Evolutionary conservation across 2,113 vertebrate species (phyloP).

Genomic region (Bungarus multicinctus): DNA sequence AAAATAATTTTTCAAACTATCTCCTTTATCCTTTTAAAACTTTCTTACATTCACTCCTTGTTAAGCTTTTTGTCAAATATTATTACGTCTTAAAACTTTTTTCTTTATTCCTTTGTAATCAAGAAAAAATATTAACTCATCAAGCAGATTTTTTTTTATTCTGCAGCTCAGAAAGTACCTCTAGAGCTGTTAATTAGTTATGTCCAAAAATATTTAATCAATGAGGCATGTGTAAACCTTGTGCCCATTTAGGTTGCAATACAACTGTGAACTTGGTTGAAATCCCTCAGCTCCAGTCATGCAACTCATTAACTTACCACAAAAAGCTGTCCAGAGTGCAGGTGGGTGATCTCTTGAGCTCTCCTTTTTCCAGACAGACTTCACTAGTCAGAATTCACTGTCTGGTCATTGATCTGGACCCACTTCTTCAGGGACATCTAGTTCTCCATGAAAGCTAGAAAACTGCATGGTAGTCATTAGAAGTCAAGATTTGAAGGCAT

Average conservation of each 20-base stretch:
- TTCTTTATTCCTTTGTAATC: background rate
- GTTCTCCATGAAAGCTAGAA: background rate
- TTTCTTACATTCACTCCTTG: background rate
- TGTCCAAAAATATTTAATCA: background rate
- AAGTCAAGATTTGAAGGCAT: background rate
- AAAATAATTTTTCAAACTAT: background rate
- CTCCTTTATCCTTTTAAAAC: background rate
- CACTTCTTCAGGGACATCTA: background rate
- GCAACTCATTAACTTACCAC: background rate
- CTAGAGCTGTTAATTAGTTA: background rate
- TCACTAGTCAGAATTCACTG: background rate
- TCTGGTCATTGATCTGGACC: background rate
- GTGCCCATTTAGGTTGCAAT: background rate
- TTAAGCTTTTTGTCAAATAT: background rate
- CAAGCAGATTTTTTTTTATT: background rate
- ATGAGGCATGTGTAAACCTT: background rate
- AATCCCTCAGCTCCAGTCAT: background rate
- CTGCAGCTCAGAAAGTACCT: background rate
- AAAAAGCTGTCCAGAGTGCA: background rate
- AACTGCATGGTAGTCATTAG: background rate
- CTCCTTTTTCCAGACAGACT: background rate
- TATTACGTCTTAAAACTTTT: background rate
- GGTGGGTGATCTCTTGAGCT: background rate
- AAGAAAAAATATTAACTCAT: background rate
- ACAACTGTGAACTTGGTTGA: background rate